Evolutionary conservation across 2,113 vertebrate species (phyloP).

Genomic region (Cyanocitta stelleri): DNA sequence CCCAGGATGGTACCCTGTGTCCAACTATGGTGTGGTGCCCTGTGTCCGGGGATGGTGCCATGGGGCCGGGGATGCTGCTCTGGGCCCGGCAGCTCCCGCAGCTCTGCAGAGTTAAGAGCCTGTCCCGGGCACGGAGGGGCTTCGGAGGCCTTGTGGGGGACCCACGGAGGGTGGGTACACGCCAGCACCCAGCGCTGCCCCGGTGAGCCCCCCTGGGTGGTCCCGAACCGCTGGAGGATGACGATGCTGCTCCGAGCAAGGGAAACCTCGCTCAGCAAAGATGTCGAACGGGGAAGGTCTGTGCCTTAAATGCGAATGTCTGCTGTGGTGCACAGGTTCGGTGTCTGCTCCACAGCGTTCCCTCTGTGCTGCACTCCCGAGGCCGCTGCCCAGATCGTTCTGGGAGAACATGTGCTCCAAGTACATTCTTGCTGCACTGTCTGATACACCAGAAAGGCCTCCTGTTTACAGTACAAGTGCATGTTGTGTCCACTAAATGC

Average conservation of each 20-base stretch:
- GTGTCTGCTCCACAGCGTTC: not conserved
- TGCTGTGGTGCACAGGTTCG: not conserved
- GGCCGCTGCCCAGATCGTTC: not conserved
- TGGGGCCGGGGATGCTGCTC: not conserved
- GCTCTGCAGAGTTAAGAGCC: not conserved
- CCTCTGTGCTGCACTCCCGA: not conserved
- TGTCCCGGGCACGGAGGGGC: not conserved
- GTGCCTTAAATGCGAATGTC: accelerated
- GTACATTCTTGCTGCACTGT: not conserved
- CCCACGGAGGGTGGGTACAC: accelerated
- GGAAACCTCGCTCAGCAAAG: accelerated
- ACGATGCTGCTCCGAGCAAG: not conserved
- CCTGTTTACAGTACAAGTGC: not conserved
- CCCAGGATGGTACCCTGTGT: not conserved
- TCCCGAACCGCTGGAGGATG: accelerated
- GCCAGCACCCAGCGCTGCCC: not conserved
- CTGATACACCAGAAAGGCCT: not conserved
- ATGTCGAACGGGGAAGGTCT: not conserved
- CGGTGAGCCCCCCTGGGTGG: not conserved
- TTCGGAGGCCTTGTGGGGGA: accelerated
- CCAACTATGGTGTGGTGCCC: not conserved
- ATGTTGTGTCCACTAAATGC: not conserved
- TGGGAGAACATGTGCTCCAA: not conserved
- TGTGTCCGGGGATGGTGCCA: not conserved
- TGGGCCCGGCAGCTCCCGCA: not conserved